Evolutionary conservation across 2,797 vertebrate species (phyloP).

Genomic region (Cetoscarus ocellatus): DNA sequence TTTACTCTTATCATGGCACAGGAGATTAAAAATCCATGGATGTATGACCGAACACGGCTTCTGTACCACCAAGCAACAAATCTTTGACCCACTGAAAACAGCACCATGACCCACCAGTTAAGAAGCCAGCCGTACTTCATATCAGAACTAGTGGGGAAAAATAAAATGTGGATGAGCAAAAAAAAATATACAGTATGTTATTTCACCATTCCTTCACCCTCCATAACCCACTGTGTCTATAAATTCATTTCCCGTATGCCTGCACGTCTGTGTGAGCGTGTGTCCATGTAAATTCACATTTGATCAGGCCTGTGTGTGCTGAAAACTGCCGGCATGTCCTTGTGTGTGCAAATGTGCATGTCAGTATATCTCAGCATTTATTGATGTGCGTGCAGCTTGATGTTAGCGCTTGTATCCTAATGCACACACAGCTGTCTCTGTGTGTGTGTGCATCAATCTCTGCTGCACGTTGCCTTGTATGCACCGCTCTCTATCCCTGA

Average conservation of each 20-base stretch:
- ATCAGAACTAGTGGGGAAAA: not conserved
- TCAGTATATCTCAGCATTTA: conserved; percentile 4
- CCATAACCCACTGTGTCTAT: not conserved
- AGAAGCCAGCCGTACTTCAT: no score
- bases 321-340: not conserved
- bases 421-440: conserved; percentile 17
- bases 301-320: not conserved
- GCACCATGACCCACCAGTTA: no score
- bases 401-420: conserved; percentile 40
- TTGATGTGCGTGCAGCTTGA: conserved; percentile 19
- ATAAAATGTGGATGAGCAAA: not conserved
- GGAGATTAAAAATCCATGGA: no score
- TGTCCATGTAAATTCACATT: not conserved
- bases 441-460: conserved; percentile 70
- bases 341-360: conserved; percentile 8
- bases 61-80: no score
- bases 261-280: not conserved
- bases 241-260: not conserved
- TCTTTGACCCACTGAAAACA: no score
- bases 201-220: not conserved
- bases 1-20: no score
- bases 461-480: conserved; percentile 41
- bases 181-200: not conserved
- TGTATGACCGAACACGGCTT: no score
- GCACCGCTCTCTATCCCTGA: conserved; percentile 70